Percentiles rank a stretch among this genome's conserved stretches.
Evolutionary conservation across 2,888 invertebrate species (phyloP).

Genomic region (Troilus luridus): DNA sequence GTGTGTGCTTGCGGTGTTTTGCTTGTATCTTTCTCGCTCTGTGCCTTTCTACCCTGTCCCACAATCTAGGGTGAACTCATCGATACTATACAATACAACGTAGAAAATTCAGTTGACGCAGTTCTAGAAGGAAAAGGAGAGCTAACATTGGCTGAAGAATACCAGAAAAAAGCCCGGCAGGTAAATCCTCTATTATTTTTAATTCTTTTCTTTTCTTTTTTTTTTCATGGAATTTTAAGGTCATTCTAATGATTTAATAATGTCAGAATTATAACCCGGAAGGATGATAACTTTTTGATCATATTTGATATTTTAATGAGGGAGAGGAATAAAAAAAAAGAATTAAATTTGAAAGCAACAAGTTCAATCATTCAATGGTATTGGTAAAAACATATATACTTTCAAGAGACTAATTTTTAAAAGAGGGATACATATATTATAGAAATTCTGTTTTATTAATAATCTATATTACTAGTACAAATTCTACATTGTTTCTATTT

Average conservation of each 20-base stretch:
- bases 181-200: slow-evolving; percentile 73
- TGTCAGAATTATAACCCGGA: neutral
- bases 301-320: neutral
- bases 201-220: slow-evolving; percentile 30
- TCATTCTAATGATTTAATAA: slow-evolving; percentile 30
- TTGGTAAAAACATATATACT: too few relatives aligned
- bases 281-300: neutral
- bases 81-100: slow-evolving; percentile 95
- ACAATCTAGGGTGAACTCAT: slow-evolving; percentile 87
- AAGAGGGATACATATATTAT: too few relatives aligned
- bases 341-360: neutral
- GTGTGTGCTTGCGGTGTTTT: slow-evolving; percentile 64
- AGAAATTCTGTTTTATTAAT: too few relatives aligned
- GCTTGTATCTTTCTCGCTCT: slow-evolving; percentile 62
- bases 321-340: neutral
- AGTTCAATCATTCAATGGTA: too few relatives aligned
- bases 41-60: slow-evolving; percentile 61
- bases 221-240: slow-evolving; percentile 24
- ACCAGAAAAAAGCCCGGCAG: slow-evolving; percentile 91
- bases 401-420: too few relatives aligned
- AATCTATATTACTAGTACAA: too few relatives aligned
- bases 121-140: slow-evolving; percentile 85
- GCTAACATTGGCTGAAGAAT: slow-evolving; percentile 84
- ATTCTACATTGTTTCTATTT: neutral
- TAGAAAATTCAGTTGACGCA: slow-evolving; percentile 87